These are phyloP conservation scores for Brachycybe producta DNA, from an alignment of 2,888 invertebrate species.

Conservation along the genomic window DNA sequence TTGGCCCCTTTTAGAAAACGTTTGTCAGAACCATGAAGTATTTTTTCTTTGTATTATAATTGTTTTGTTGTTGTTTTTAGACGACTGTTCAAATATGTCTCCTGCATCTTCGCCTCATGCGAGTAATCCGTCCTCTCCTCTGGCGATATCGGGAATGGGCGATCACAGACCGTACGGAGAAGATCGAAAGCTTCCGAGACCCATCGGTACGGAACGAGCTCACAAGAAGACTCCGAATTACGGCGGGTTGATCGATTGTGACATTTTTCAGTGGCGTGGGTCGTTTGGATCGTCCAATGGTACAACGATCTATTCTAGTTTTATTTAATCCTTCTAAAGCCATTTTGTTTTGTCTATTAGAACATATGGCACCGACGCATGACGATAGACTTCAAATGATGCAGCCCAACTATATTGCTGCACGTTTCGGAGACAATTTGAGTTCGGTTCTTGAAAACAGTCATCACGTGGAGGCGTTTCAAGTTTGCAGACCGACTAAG, in stretches of 20 bases:
- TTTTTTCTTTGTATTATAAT: no score
- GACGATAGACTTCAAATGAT: conserved; percentile 10
- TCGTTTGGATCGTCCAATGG: conserved; percentile 10
- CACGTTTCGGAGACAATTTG: conserved; percentile 9
- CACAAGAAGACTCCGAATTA: conserved; percentile 24
- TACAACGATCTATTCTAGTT: neutral
- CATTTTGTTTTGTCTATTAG: conserved; percentile 4
- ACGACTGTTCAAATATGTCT: conserved; percentile 18
- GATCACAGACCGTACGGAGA: conserved; percentile 22
- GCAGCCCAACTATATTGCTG: conserved; percentile 12
- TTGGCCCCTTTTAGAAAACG: no score
- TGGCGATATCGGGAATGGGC: conserved; percentile 7
- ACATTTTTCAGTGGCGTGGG: conserved; percentile 20
- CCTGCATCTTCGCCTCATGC: conserved; percentile 24
- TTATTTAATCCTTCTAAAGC: neutral
- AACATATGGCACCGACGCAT: conserved; percentile 9
- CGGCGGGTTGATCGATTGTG: conserved; percentile 20
- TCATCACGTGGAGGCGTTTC: conserved; percentile 3
- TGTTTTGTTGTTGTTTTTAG: no score
- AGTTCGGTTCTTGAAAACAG: neutral
- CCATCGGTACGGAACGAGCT: conserved; percentile 36
- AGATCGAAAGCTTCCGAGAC: conserved; percentile 30
- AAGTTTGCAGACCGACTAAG: no score
- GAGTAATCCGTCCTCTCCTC: conserved; percentile 24
- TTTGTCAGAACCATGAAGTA: no score